Conservation (phyloP, 2,797 vertebrate species). For the Sebastes ruberrimus region DNA sequence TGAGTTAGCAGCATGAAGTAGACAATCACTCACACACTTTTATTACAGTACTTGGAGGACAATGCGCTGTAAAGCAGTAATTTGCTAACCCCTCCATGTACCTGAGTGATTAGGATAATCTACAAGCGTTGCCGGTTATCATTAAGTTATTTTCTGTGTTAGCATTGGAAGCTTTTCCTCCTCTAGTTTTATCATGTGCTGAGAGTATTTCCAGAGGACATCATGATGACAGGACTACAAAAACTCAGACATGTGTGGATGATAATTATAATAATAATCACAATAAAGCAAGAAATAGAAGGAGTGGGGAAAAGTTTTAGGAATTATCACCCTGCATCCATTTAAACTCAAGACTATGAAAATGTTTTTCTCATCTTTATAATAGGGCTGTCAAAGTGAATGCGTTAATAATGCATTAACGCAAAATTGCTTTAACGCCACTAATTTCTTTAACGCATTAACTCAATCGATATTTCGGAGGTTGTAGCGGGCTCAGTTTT, state of each 20-base stretch:
- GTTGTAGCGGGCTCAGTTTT: no score
- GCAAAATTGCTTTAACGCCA: no score
- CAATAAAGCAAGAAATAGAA: neutral
- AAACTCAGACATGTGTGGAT: neutral
- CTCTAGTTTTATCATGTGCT: neutral
- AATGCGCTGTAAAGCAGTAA: slow-evolving; percentile 8
- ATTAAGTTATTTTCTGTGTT: neutral
- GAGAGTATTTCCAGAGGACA: neutral
- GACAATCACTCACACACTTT: slow-evolving; percentile 22
- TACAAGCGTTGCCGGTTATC: neutral
- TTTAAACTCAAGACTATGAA: neutral
- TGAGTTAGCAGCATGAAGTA: slow-evolving; percentile 1
- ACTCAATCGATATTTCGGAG: no score
- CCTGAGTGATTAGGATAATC: slow-evolving; percentile 17
- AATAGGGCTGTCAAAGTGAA: no score
- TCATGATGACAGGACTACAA: neutral
- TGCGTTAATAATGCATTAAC: no score
- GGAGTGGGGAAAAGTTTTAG: neutral
- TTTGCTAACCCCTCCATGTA: slow-evolving; percentile 7
- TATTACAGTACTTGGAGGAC: slow-evolving; percentile 11
- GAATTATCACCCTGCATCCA: neutral
- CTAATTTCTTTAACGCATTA: no score
- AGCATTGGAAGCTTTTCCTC: neutral
- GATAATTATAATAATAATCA: neutral
- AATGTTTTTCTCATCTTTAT: neutral